A percentile compares a stretch with the other conserved stretches of the same genome.
phyloP scores from a whole-genome alignment of 2,888 invertebrate species.

The Cosmopolites sordidus region DNA sequence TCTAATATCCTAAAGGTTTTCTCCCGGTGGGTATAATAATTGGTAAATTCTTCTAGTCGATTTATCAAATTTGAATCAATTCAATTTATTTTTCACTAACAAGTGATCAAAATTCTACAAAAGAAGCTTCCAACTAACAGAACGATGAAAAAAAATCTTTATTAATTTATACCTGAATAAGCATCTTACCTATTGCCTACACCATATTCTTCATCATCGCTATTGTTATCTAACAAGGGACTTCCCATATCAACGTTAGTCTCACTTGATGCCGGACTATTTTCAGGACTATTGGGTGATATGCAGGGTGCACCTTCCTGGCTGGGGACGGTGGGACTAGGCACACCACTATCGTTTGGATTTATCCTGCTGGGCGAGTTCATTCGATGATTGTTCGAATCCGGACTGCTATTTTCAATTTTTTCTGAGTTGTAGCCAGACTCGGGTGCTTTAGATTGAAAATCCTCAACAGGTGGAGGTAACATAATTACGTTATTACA shows the following conservation, averaged over 20 bases:
- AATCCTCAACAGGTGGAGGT: slow-evolving; percentile 20
- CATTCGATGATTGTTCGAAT: slow-evolving; percentile 39
- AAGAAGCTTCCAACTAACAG: too few relatives aligned
- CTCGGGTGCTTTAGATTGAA: slow-evolving; percentile 50
- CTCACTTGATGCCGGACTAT: slow-evolving; percentile 52
- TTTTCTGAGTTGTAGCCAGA: slow-evolving; percentile 65
- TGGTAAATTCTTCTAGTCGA: too few relatives aligned
- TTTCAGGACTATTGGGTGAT: slow-evolving; percentile 36
- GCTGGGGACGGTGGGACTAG: slow-evolving; percentile 40
- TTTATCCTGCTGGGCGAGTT: slow-evolving; percentile 38
- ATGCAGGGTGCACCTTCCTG: slow-evolving; percentile 38
- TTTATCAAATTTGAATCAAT: too few relatives aligned
- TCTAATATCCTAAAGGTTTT: too few relatives aligned
- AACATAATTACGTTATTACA: slow-evolving; percentile 16
- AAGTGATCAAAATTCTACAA: too few relatives aligned
- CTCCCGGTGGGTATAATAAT: too few relatives aligned
- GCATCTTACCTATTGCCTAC: slow-evolving; percentile 18
- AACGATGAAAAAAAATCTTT: too few relatives aligned
- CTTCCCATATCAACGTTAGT: slow-evolving; percentile 56
- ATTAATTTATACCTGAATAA: too few relatives aligned
- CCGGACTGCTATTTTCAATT: slow-evolving; percentile 46
- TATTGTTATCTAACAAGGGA: slow-evolving; percentile 43
- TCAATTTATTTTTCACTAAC: too few relatives aligned
- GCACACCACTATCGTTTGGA: slow-evolving; percentile 43
- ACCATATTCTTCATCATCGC: slow-evolving; percentile 42